Conservation (phyloP, 2,888 invertebrate species). For the Volucella zonaria region DNA sequence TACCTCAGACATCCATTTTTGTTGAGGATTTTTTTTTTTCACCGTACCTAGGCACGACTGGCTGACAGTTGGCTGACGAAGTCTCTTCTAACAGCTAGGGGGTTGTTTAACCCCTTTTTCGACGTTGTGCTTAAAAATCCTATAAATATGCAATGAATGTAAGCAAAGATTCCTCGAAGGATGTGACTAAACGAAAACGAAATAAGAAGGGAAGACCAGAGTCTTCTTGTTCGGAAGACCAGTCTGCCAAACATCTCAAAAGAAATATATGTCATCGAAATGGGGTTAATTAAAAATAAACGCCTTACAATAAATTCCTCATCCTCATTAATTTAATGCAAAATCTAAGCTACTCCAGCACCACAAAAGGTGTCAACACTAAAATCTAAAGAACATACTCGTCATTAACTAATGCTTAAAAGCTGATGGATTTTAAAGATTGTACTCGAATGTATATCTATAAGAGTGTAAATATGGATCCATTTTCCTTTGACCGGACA, state of each 20-base stretch:
- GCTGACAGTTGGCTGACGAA: slow-evolving; percentile 10
- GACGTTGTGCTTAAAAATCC: slow-evolving; percentile 38
- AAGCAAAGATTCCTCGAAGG: slow-evolving; percentile 47
- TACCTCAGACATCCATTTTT: slow-evolving; percentile 48
- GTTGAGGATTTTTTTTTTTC: not conserved
- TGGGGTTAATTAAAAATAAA: slow-evolving; percentile 19
- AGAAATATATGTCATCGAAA: slow-evolving; percentile 59
- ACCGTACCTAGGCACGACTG: slow-evolving; percentile 8
- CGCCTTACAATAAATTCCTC: slow-evolving; percentile 11
- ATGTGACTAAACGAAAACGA: slow-evolving; percentile 21
- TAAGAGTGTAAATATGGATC: not conserved
- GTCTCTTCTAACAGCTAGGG: slow-evolving; percentile 14
- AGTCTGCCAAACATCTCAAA: not conserved
- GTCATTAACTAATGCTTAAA: slow-evolving; percentile 54
- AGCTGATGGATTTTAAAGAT: slow-evolving; percentile 31
- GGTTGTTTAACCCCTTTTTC: slow-evolving; percentile 61
- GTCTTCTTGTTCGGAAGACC: not conserved
- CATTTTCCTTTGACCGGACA: slow-evolving; percentile 9
- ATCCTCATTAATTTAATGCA: slow-evolving; percentile 68
- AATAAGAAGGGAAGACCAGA: slow-evolving; percentile 2
- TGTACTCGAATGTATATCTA: not conserved
- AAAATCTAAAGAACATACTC: not conserved
- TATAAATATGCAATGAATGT: slow-evolving; percentile 65
- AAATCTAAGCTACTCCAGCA: slow-evolving; percentile 15
- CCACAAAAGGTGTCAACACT: slow-evolving; percentile 6